phyloP scores from a whole-genome alignment of 1,140 invertebrate genomes.

The Bilobella aurantiaca region DNA sequence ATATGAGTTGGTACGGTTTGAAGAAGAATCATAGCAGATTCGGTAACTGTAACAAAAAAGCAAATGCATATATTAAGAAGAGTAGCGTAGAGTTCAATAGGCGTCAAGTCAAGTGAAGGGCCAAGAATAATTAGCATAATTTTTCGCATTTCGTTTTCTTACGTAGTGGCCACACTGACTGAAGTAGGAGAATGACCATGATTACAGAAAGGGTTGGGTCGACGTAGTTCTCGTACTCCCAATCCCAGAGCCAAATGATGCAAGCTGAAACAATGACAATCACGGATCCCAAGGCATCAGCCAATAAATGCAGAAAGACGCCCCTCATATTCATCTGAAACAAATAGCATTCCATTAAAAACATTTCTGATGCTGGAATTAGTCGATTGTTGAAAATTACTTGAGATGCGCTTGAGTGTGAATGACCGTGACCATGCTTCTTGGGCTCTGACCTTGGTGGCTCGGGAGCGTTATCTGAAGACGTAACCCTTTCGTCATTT shows the following conservation, averaged over 20 bases:
- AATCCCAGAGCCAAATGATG: conserved; percentile 67
- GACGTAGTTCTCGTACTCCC: conserved; percentile 67
- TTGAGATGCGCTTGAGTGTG: conserved; percentile 37
- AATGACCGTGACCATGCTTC: conserved; percentile 42
- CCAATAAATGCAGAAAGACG: conserved; percentile 92
- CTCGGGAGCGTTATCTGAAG: conserved; percentile 40
- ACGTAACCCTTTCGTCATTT: conserved; percentile 59
- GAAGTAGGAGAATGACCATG: conserved; percentile 65
- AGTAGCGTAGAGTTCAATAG: too few species aligned
- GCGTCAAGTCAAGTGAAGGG: too few species aligned
- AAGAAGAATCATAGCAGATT: conserved; percentile 42
- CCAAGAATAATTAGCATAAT: too few species aligned
- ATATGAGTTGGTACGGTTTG: conserved; percentile 44
- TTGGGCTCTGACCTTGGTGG: conserved; percentile 32
- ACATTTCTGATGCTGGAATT: not conserved
- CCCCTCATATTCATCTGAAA: conserved; percentile 92
- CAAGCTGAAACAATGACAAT: conserved; percentile 91
- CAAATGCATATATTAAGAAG: conserved; percentile 65
- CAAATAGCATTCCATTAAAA: conserved; percentile 43
- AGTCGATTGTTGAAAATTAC: conserved; percentile 2
- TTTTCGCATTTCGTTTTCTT: too few species aligned
- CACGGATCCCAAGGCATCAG: conserved; percentile 81
- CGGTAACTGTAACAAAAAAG: conserved; percentile 30
- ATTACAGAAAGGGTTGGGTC: conserved; percentile 85
- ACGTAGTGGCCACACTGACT: conserved; percentile 70